phyloP scores from a whole-genome alignment of 2,888 invertebrate species.

The Cheilosia scutellata region DNA sequence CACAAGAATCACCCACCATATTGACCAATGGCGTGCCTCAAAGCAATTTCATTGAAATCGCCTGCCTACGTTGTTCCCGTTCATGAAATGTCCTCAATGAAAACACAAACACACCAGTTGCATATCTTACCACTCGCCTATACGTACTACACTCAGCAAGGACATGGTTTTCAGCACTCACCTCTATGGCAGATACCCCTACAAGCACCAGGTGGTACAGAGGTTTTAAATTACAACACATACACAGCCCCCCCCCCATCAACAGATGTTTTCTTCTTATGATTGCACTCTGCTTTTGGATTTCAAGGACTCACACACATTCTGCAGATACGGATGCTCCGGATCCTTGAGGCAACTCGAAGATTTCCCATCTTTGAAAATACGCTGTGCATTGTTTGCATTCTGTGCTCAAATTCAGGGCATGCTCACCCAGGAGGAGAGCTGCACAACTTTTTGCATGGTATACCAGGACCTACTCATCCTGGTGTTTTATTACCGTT shows the following conservation, averaged over 20 bases:
- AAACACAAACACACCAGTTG: slow-evolving; percentile 66
- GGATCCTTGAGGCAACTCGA: slow-evolving; percentile 36
- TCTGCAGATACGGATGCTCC: slow-evolving; percentile 26
- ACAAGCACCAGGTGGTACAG: slow-evolving; percentile 10
- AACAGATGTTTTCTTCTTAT: slow-evolving; percentile 41
- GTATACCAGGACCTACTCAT: slow-evolving; percentile 1
- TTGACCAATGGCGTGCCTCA: slow-evolving; percentile 68
- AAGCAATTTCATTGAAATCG: slow-evolving; percentile 58
- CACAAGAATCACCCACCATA: slow-evolving; percentile 40
- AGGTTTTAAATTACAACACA: slow-evolving; percentile 35
- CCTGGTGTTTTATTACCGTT: slow-evolving; percentile 46
- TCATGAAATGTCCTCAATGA: slow-evolving; percentile 61
- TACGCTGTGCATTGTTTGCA: slow-evolving; percentile 61
- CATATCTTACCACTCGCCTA: slow-evolving; percentile 14
- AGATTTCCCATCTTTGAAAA: slow-evolving; percentile 67
- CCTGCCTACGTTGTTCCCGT: slow-evolving; percentile 30
- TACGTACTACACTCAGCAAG: slow-evolving; percentile 30
- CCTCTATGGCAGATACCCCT: background rate
- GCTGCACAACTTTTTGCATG: slow-evolving; percentile 44
- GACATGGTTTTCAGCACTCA: slow-evolving; percentile 46
- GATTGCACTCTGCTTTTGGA: background rate
- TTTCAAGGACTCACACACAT: slow-evolving; percentile 21
- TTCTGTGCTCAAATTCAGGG: slow-evolving; percentile 48
- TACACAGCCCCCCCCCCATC: slow-evolving; percentile 22
- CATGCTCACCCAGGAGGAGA: background rate